Conservation (phyloP, 2,113 vertebrate genomes). For the Oreochromis niloticus region DNA sequence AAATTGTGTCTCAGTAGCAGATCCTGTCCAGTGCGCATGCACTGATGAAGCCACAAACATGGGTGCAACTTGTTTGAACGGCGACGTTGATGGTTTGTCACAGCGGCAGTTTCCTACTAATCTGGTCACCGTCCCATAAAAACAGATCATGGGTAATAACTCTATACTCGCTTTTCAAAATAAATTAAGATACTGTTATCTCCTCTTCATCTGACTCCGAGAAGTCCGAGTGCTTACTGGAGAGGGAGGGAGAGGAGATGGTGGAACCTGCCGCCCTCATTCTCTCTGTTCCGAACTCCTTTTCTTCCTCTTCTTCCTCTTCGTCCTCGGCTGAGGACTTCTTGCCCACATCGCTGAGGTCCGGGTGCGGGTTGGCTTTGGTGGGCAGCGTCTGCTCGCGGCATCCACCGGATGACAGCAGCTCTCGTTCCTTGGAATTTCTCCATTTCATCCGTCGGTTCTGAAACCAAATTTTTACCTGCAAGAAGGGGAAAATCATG, state of each 20-base stretch:
- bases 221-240: conserved; percentile 91
- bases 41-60: not conserved
- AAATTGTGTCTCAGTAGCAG: conserved; percentile 51
- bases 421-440: conserved; percentile 95
- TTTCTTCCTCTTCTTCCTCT: conserved; percentile 70
- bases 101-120: conserved; percentile 32
- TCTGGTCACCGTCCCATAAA: conserved; percentile 30
- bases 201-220: conserved; percentile 92
- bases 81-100: not conserved
- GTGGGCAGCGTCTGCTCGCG: conserved; percentile 95
- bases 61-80: not conserved
- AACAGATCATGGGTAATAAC: conserved; percentile 45
- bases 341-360: conserved; percentile 94
- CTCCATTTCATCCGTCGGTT: conserved; percentile 99
- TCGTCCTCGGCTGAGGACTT: conserved; percentile 77
- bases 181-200: conserved; percentile 90
- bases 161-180: conserved; percentile 38
- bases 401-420: conserved; percentile 92
- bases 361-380: conserved; percentile 95
- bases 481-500: accelerated
- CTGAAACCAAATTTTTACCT: conserved; percentile 99
- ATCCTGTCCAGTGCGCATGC: conserved; percentile 24
- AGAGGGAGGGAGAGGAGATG: conserved; percentile 78
- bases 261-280: conserved; percentile 66
- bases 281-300: conserved; percentile 29